A percentile compares a stretch with the other conserved stretches of the same genome.
These are phyloP conservation scores for Hoplodrina blanda DNA, from an alignment of 2,888 invertebrate species.

Conservation along the genomic window DNA sequence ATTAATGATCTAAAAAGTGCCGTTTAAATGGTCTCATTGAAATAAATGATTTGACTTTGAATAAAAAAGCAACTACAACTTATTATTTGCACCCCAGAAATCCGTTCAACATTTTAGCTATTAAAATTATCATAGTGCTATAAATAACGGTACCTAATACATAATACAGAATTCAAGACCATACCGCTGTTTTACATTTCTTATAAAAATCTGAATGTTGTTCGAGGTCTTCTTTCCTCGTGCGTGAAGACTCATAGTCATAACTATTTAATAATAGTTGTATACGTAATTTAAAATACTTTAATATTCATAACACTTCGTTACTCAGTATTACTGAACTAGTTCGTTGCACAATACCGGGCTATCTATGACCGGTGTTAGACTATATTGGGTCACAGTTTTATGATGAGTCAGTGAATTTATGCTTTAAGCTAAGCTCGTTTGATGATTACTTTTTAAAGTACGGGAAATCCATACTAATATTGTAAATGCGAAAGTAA, in stretches of 20 bases:
- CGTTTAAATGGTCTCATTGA: too few species aligned
- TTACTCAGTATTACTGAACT: constrained; percentile 27
- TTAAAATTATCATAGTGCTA: too few species aligned
- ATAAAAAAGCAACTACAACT: too few species aligned
- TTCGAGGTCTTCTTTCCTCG: constrained; percentile 40
- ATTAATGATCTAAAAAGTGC: too few species aligned
- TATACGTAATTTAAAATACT: constrained; percentile 38
- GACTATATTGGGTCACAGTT: background rate
- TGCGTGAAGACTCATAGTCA: constrained; percentile 43
- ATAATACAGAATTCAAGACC: background rate
- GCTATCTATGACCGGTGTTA: background rate
- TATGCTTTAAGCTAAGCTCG: background rate
- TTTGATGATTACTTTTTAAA: background rate
- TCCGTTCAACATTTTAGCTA: too few species aligned
- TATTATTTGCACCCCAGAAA: too few species aligned
- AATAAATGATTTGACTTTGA: too few species aligned
- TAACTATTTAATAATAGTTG: constrained; percentile 34
- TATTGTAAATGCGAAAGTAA: too few species aligned
- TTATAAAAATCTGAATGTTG: constrained; percentile 1
- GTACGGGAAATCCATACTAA: background rate
- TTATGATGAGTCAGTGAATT: background rate
- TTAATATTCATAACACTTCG: constrained; percentile 43
- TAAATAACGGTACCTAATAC: background rate
- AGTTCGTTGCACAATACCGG: constrained; percentile 29
- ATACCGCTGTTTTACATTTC: background rate